Evolutionary conservation across 2,888 invertebrate species (phyloP).

Genomic region (Glyphotaelius pellucidus): DNA sequence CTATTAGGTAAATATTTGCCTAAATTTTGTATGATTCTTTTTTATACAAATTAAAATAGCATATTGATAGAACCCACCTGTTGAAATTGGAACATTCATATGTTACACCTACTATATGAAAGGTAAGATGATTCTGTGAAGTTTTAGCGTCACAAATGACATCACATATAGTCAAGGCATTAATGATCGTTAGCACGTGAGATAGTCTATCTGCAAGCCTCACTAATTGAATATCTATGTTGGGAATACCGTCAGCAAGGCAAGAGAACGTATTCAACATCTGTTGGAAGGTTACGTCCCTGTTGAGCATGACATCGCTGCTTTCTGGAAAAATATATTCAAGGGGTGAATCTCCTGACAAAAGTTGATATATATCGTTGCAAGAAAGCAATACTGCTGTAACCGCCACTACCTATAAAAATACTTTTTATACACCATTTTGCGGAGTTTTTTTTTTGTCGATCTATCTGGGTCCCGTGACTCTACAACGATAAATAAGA

Average conservation of each 20-base stretch:
- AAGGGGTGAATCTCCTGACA: not conserved
- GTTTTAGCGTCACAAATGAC: slow-evolving; percentile 64
- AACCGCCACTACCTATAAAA: too few species aligned
- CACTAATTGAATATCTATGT: slow-evolving; percentile 30
- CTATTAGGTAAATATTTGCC: too few species aligned
- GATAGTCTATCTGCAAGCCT: slow-evolving; percentile 64
- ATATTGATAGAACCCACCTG: slow-evolving; percentile 49
- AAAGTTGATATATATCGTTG: not conserved
- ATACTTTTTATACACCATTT: too few species aligned
- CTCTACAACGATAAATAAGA: too few species aligned
- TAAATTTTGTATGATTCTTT: not conserved
- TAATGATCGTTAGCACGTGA: slow-evolving; percentile 65
- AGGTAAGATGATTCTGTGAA: slow-evolving; percentile 61
- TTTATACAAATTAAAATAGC: not conserved
- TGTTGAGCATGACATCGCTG: slow-evolving; percentile 24
- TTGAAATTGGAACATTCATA: slow-evolving; percentile 68
- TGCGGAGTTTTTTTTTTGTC: too few species aligned
- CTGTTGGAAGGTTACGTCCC: slow-evolving; percentile 2
- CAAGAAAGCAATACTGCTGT: too few species aligned
- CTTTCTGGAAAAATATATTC: slow-evolving; percentile 7
- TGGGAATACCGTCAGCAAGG: slow-evolving; percentile 6
- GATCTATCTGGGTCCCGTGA: too few species aligned
- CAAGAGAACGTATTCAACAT: slow-evolving; percentile 19
- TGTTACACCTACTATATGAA: slow-evolving; percentile 71
- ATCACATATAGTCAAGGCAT: slow-evolving; percentile 67